These are phyloP conservation scores for Drosophila ezoana DNA, from an alignment of 2,888 invertebrate genomes.

Conservation along the genomic window DNA sequence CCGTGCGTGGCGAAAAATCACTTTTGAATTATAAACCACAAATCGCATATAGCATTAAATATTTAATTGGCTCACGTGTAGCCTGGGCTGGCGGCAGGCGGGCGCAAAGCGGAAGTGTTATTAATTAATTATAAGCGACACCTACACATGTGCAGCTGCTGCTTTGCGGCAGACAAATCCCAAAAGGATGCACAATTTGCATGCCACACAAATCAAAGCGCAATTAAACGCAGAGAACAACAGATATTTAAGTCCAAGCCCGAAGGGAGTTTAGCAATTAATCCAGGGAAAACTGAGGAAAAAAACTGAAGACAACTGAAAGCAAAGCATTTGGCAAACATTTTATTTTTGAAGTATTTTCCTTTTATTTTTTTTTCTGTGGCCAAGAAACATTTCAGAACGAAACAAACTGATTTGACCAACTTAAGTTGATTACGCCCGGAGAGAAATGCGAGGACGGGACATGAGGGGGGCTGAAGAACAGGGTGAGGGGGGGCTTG, in stretches of 20 bases:
- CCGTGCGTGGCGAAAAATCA: slow-evolving; percentile 40
- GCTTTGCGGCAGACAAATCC: slow-evolving; percentile 18
- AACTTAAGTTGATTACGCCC: slow-evolving; percentile 76
- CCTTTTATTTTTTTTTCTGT: slow-evolving; percentile 7
- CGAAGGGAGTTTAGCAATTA: slow-evolving; percentile 33
- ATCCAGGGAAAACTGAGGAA: slow-evolving; percentile 21
- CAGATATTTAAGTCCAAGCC: background rate
- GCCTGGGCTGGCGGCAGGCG: slow-evolving; percentile 16
- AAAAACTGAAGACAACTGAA: slow-evolving; percentile 18
- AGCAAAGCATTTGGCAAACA: slow-evolving; percentile 33
- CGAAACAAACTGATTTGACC: slow-evolving; percentile 73
- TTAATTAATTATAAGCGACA: slow-evolving; percentile 61
- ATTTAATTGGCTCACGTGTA: slow-evolving; percentile 41
- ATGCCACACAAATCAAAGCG: slow-evolving; percentile 47
- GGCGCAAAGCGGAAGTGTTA: slow-evolving; percentile 18
- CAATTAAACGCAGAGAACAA: slow-evolving; percentile 15
- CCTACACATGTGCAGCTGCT: slow-evolving; percentile 15
- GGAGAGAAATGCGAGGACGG: slow-evolving; percentile 22
- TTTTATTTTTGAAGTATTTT: slow-evolving; percentile 31
- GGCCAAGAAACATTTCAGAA: slow-evolving; percentile 48
- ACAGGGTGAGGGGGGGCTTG: background rate
- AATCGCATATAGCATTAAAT: slow-evolving; percentile 52
- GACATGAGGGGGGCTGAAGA: background rate
- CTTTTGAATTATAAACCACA: slow-evolving; percentile 63
- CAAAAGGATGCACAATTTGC: slow-evolving; percentile 31